Evolutionary conservation across 2,888 invertebrate species (phyloP), one percentile per base, ranked within the genome.

Genomic region (Alloscopus bannaensis): DNA sequence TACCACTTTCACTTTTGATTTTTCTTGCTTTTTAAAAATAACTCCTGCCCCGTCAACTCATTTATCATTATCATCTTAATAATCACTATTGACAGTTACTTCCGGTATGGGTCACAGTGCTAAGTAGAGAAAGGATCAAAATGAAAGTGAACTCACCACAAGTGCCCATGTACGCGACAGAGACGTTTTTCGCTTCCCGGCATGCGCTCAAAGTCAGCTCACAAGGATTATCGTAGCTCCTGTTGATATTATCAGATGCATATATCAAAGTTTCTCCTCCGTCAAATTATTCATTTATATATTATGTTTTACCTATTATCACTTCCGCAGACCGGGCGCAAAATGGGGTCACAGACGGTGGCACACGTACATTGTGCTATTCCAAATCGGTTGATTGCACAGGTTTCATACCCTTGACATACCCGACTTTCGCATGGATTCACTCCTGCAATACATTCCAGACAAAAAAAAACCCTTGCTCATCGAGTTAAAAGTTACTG

Each of bases 321-420:
- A 40, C 72, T 72, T 36, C 87, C 88, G 78, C 87, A 88, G 50
- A 87, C 87, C 16, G 94, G 94, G 68, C 93, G 90, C 89, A 94
- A 91, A 64, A 93, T 90, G 57, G 93, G 91, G 87, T 95, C 94
- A 87, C 96, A 96, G 47, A 92, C 91, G 16, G 93, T 91, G 0
- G 95, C 94, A 88, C 97, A 97, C 82, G 93, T 93, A 88, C 97
- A 97, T 71, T 92, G 91, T 0, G 96, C 95, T 71, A 93, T 93
- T 1, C 96, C 95, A 75, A 92, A 93, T 28, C 92, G 91, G 89
- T 95, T 93, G 87, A 97, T 91, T 55, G 92, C 91, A 88, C 97
- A 97, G 84, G 93, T 93, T 87, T 96, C 94, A 66, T 94, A 93
- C 8, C 92, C 89, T 59, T 92, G 92, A 88, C 96, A 97, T 82